Percentiles rank a stretch among this genome's conserved stretches.
phyloP scores from a whole-genome alignment of 2,888 invertebrate species.

The Pristionchus exspectatus region DNA sequence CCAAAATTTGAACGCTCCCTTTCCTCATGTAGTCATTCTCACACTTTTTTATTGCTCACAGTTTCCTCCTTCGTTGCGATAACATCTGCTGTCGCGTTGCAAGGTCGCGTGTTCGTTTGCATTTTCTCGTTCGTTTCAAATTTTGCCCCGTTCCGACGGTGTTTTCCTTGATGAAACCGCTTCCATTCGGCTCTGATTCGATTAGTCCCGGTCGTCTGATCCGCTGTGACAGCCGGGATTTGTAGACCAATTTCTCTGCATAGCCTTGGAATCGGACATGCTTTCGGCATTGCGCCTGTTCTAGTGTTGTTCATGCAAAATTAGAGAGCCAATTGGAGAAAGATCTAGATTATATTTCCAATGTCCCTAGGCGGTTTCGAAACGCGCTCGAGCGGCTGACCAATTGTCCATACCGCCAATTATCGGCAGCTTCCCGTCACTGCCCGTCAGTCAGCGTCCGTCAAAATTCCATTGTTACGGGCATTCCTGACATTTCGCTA shows the following conservation, averaged over 20 bases:
- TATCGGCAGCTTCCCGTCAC: background rate
- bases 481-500: background rate
- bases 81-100: constrained; percentile 13
- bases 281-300: background rate
- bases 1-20: background rate
- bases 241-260: too few species aligned
- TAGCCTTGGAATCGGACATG: too few species aligned
- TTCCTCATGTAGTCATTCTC: background rate
- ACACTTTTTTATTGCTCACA: background rate
- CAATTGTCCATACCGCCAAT: background rate
- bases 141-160: background rate
- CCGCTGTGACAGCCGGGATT: background rate
- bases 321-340: background rate
- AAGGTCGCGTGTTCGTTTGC: background rate
- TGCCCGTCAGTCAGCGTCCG: background rate
- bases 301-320: background rate
- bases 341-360: background rate
- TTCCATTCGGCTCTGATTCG: background rate
- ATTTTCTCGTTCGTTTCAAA: background rate
- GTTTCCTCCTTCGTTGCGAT: background rate
- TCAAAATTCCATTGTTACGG: background rate
- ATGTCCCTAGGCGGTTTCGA: background rate
- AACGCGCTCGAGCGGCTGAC: background rate
- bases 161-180: background rate
- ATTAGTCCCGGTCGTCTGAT: background rate